These are phyloP conservation scores for Cephus rjabovi DNA, from an alignment of 2,888 invertebrate genomes.

Conservation along the genomic window DNA sequence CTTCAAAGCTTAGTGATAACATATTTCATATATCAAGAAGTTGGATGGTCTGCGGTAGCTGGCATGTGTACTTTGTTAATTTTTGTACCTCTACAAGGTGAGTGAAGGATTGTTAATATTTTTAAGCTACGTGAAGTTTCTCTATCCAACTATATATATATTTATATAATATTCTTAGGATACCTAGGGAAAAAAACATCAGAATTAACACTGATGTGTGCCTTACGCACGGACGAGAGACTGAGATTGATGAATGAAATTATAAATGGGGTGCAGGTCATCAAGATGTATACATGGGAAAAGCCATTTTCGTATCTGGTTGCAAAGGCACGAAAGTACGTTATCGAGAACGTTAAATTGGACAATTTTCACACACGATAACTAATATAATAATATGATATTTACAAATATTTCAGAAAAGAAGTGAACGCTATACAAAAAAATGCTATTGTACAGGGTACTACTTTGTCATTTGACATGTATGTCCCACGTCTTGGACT, in stretches of 20 bases:
- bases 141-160: background rate
- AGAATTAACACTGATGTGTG: conserved; percentile 76
- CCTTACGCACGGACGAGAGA: conserved; percentile 84
- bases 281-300: conserved; percentile 94
- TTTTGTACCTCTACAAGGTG: conserved; percentile 67
- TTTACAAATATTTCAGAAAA: conserved; percentile 65
- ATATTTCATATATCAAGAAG: conserved; percentile 68
- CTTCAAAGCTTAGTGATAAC: conserved; percentile 75
- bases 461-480: conserved; percentile 73
- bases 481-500: conserved; percentile 79
- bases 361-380: conserved; percentile 22
- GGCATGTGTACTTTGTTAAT: conserved; percentile 69
- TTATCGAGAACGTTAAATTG: background rate
- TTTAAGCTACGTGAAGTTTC: background rate
- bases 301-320: conserved; percentile 78
- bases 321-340: conserved; percentile 68
- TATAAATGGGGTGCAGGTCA: conserved; percentile 85
- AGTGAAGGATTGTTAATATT: conserved; percentile 25
- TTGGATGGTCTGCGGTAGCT: conserved; percentile 69
- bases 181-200: conserved; percentile 47
- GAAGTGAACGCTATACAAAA: conserved; percentile 66
- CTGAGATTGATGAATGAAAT: conserved; percentile 92
- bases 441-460: conserved; percentile 71
- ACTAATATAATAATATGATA: conserved; percentile 65
- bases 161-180: conserved; percentile 23